Conservation (phyloP, 2,113 vertebrate genomes). For the Mystacornis crossleyi region DNA sequence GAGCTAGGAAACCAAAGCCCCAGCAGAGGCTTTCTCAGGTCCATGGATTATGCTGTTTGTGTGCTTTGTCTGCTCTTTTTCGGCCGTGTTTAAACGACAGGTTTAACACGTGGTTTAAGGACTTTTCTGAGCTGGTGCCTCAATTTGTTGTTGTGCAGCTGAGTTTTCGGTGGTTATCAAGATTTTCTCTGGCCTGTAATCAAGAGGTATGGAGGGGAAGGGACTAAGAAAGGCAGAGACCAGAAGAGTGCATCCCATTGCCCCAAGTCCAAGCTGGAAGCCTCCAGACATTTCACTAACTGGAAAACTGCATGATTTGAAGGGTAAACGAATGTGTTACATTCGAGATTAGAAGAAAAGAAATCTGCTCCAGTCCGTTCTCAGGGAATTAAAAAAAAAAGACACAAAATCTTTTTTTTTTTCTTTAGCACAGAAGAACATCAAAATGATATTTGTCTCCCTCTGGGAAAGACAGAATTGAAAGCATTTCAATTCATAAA, state of each 20-base stretch:
- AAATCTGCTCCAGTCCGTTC: not conserved
- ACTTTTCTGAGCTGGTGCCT: not conserved
- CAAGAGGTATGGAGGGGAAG: not conserved
- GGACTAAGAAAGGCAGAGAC: not conserved
- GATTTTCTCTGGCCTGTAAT: not conserved
- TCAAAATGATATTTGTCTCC: not conserved
- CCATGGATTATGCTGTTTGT: not conserved
- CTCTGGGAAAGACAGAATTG: constrained; percentile 5
- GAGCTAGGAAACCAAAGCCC: not conserved
- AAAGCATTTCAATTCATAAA: constrained; percentile 11
- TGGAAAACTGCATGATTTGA: not conserved
- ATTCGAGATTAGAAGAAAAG: not conserved
- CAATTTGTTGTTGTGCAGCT: not conserved
- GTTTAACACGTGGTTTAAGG: not conserved
- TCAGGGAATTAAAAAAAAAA: not conserved
- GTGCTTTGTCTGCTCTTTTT: not conserved
- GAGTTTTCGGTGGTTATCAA: not conserved
- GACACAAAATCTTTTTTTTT: not conserved
- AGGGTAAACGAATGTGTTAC: not conserved
- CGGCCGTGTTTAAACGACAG: not conserved
- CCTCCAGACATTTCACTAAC: not conserved
- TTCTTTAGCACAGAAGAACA: not conserved
- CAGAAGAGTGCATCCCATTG: not conserved
- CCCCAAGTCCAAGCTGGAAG: not conserved
- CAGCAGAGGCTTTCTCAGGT: not conserved